These are phyloP conservation scores for Pseudorectes ferrugineus DNA, from an alignment of 2,113 vertebrate species.

Conservation along the genomic window DNA sequence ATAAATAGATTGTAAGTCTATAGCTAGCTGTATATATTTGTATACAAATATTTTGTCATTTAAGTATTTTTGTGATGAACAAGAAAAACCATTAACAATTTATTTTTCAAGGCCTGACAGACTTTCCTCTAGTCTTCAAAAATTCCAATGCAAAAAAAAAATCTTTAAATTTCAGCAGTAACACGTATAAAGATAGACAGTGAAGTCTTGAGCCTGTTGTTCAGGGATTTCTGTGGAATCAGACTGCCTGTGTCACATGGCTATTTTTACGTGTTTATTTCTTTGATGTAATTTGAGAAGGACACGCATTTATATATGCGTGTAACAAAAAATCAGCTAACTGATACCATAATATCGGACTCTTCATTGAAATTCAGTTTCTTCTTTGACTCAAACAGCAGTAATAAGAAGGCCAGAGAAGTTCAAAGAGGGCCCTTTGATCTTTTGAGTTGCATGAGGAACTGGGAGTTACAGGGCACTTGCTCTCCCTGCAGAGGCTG, in stretches of 20 bases:
- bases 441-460: not conserved
- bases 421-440: not conserved
- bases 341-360: not conserved
- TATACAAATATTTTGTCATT: not conserved
- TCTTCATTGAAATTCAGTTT: not conserved
- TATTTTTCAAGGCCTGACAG: not conserved
- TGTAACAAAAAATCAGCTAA: not conserved
- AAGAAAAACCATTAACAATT: not conserved
- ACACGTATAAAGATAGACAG: not conserved
- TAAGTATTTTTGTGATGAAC: not conserved
- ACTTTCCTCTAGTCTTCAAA: not conserved
- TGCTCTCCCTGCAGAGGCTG: not conserved
- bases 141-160: not conserved
- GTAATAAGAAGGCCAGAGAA: not conserved
- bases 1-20: not conserved
- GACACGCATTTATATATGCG: fast-evolving
- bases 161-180: not conserved
- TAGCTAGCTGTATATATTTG: not conserved
- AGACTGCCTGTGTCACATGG: not conserved
- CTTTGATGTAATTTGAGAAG: not conserved
- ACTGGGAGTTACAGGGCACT: not conserved
- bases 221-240: not conserved
- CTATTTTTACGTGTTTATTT: not conserved
- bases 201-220: not conserved
- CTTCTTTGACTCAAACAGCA: not conserved